Conservation (phyloP, 2,888 invertebrate genomes). For the Micoletzkya japonica region DNA sequence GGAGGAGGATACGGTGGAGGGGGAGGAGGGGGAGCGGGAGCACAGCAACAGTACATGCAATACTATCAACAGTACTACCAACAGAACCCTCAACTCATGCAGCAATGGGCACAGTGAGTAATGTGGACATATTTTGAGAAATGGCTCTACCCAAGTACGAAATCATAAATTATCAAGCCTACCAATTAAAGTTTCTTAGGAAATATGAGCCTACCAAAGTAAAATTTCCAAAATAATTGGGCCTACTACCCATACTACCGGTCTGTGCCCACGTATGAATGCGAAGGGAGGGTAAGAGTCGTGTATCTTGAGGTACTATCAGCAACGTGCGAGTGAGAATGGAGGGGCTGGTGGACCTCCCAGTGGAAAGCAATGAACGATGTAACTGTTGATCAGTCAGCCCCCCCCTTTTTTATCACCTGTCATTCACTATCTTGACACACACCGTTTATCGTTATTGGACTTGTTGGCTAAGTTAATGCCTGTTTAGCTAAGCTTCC, state of each 20-base stretch:
- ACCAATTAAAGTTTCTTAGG: too few species aligned
- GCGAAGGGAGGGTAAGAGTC: background rate
- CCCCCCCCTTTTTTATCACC: too few species aligned
- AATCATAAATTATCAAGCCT: too few species aligned
- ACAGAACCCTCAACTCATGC: constrained; percentile 51
- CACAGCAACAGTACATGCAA: constrained; percentile 50
- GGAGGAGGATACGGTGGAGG: constrained; percentile 26
- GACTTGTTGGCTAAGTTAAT: too few species aligned
- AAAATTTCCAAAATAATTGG: too few species aligned
- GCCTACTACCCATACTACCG: too few species aligned
- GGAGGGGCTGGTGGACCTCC: constrained; percentile 2
- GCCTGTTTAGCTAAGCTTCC: too few species aligned
- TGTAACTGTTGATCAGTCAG: too few species aligned
- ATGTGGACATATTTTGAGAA: background rate
- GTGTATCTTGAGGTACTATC: background rate
- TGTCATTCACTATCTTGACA: too few species aligned
- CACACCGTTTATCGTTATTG: too few species aligned
- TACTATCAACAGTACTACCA: constrained; percentile 56
- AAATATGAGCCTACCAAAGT: too few species aligned
- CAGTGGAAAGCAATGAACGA: too few species aligned
- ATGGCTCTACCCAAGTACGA: background rate
- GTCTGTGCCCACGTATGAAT: background rate
- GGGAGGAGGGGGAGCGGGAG: constrained; percentile 27
- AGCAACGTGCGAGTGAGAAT: background rate
- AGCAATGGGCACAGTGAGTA: constrained; percentile 41